Percentiles rank a stretch among this genome's conserved stretches.
phyloP scores from a whole-genome alignment of 2,113 vertebrate species.

The Calidris pygmaea region DNA sequence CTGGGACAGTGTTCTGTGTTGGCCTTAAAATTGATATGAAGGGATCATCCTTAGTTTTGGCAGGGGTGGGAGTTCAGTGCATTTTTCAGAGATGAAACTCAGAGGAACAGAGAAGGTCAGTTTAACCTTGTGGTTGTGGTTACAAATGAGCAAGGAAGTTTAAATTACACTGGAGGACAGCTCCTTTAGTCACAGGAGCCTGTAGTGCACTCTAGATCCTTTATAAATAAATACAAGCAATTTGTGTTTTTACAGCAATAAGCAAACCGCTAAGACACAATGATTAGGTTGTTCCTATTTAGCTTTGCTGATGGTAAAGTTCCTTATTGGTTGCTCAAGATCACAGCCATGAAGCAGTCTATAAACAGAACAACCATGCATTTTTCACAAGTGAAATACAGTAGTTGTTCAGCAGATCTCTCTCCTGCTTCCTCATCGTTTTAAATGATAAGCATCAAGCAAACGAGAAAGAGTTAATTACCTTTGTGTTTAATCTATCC shows the following conservation, averaged over 20 bases:
- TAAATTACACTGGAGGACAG: constrained; percentile 66
- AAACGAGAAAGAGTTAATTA: constrained; percentile 49
- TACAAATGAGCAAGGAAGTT: constrained; percentile 70
- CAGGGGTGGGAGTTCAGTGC: constrained; percentile 51
- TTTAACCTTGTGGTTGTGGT: constrained; percentile 77
- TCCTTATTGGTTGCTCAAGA: neutral
- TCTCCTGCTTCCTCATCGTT: constrained; percentile 19
- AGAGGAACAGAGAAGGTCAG: constrained; percentile 69
- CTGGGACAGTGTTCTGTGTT: constrained; percentile 59
- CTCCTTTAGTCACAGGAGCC: constrained; percentile 71
- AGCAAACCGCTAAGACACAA: constrained; percentile 55
- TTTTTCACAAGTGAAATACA: constrained; percentile 15
- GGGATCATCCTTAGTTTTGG: constrained; percentile 63
- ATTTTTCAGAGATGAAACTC: constrained; percentile 77
- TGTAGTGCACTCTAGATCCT: constrained; percentile 30
- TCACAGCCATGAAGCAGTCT: neutral
- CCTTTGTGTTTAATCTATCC: constrained; percentile 39
- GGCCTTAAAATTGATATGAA: constrained; percentile 61
- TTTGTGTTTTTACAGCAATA: constrained; percentile 56
- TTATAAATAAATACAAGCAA: constrained; percentile 45
- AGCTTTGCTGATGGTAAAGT: constrained; percentile 32
- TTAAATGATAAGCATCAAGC: constrained; percentile 27
- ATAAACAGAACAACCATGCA: constrained; percentile 7
- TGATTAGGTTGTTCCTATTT: constrained; percentile 35
- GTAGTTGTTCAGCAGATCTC: neutral